phyloP scores from a whole-genome alignment of 2,797 vertebrate genomes.

The Malurus leucopterus region DNA sequence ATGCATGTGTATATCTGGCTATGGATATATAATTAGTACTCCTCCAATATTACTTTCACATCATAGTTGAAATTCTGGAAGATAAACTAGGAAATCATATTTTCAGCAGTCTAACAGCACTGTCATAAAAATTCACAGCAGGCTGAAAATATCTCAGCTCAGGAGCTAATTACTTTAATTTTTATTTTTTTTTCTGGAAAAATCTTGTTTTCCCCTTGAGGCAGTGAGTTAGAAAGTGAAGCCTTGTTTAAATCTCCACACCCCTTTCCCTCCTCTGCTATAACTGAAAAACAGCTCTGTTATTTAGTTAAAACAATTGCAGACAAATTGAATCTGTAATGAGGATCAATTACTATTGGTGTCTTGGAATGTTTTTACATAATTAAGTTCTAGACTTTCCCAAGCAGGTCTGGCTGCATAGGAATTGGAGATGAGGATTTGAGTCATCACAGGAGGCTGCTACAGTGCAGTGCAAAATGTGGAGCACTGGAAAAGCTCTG shows the following conservation, averaged over 20 bases:
- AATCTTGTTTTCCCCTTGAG: conserved; percentile 54
- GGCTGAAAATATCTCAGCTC: conserved; percentile 48
- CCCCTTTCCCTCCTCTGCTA: not conserved
- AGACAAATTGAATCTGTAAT: conserved; percentile 58
- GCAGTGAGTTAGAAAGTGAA: conserved; percentile 36
- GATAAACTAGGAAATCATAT: not conserved
- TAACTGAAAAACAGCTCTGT: conserved; percentile 27
- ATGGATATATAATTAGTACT: not conserved
- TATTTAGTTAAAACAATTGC: conserved; percentile 56
- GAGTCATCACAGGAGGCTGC: not conserved
- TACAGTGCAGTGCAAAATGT: not conserved
- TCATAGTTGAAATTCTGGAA: conserved; percentile 15
- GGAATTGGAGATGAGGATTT: not conserved
- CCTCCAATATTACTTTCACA: not conserved
- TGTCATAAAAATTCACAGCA: conserved; percentile 62
- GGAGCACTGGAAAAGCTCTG: not conserved
- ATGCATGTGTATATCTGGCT: not conserved
- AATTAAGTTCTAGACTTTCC: conserved; percentile 48
- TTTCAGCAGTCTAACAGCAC: conserved; percentile 36
- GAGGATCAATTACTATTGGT: conserved; percentile 59
- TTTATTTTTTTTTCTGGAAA: conserved; percentile 10
- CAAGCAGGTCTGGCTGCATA: not conserved
- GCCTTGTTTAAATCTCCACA: conserved; percentile 32
- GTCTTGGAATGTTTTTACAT: conserved; percentile 49
- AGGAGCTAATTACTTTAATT: conserved; percentile 56